phyloP scores from a whole-genome alignment of 1,140 invertebrate genomes.

The Drosophila nigrodunni region DNA sequence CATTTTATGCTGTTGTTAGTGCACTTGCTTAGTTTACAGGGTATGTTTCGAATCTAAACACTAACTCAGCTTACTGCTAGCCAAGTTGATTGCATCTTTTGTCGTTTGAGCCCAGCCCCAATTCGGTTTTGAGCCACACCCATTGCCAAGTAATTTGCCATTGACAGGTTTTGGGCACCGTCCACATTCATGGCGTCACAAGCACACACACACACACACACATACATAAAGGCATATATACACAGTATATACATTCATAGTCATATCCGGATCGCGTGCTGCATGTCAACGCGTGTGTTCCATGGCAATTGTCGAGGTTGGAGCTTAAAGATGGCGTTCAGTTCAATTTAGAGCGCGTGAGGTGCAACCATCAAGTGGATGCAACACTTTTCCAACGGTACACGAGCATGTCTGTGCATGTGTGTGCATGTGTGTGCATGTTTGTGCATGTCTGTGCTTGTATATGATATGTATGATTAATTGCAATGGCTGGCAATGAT shows the following conservation, averaged over 20 bases:
- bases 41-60: not conserved
- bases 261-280: slow-evolving; percentile 77
- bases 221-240: slow-evolving; percentile 38
- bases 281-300: slow-evolving; percentile 83
- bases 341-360: slow-evolving; percentile 50
- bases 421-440: not conserved
- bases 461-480: slow-evolving; percentile 65
- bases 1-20: not conserved
- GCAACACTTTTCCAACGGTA: slow-evolving; percentile 32
- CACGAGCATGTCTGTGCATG: not conserved
- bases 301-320: slow-evolving; percentile 33
- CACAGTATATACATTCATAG: slow-evolving; percentile 31
- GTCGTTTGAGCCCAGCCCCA: slow-evolving; percentile 52
- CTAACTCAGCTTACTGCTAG: slow-evolving; percentile 6
- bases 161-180: slow-evolving; percentile 70
- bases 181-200: slow-evolving; percentile 16
- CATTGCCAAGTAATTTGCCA: slow-evolving; percentile 70
- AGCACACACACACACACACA: slow-evolving; percentile 13
- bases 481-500: slow-evolving; percentile 73
- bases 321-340: slow-evolving; percentile 40
- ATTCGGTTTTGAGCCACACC: slow-evolving; percentile 31
- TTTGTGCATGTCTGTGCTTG: not conserved
- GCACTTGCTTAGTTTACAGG: not conserved
- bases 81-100: slow-evolving; percentile 73
- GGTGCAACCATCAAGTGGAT: slow-evolving; percentile 66